These are phyloP conservation scores for Tetragnatha montana DNA, from an alignment of 2,888 invertebrate genomes.

Conservation along the genomic window DNA sequence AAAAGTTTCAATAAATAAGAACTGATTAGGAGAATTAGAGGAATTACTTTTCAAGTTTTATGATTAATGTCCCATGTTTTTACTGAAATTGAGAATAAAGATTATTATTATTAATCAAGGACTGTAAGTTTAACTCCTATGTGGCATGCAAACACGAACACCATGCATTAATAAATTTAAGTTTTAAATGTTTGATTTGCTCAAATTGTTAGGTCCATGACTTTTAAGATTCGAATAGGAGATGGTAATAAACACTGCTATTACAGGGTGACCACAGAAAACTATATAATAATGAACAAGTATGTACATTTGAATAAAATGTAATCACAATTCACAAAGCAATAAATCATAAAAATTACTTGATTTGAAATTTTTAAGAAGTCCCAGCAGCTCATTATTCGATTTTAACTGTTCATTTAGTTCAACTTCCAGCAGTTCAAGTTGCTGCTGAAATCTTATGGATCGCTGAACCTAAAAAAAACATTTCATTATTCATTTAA, in stretches of 20 bases:
- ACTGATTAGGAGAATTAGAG: neutral
- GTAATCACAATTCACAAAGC: neutral
- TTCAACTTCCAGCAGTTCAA: slow-evolving; percentile 77
- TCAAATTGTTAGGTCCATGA: too few species aligned
- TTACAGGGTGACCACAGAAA: too few species aligned
- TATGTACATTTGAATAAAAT: neutral
- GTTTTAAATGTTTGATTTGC: too few species aligned
- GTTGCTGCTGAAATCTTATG: slow-evolving; percentile 72
- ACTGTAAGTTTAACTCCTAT: neutral
- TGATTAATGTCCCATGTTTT: too few species aligned
- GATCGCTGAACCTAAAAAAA: slow-evolving; percentile 64
- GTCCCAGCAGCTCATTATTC: slow-evolving; percentile 77
- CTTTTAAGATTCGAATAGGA: too few species aligned
- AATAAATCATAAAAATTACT: slow-evolving; percentile 69
- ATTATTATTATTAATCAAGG: too few species aligned
- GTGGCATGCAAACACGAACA: too few species aligned
- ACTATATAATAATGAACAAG: neutral
- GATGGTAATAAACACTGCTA: too few species aligned
- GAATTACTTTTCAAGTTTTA: too few species aligned
- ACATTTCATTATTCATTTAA: neutral
- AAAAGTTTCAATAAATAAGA: neutral
- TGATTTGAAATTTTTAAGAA: slow-evolving; percentile 75
- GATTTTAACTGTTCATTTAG: slow-evolving; percentile 77
- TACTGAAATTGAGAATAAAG: too few species aligned
- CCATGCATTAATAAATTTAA: too few species aligned